A percentile compares a stretch with the other conserved stretches of the same genome.
These are phyloP conservation scores for Artibeus jamaicensis DNA, from an alignment of 2,797 vertebrate genomes.

Conservation along the genomic window DNA sequence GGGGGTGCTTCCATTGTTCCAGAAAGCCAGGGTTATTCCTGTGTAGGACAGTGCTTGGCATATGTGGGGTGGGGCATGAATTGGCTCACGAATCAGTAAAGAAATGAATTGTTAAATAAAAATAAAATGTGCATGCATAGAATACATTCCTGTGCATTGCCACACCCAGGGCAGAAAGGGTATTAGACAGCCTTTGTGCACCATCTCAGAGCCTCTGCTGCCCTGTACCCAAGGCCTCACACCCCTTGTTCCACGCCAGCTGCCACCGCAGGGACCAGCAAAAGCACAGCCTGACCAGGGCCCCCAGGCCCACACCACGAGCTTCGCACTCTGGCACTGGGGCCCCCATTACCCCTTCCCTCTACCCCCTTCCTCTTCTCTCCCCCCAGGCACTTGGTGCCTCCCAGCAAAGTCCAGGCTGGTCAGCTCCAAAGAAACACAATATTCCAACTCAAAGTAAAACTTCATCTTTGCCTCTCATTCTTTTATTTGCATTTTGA, in stretches of 20 bases:
- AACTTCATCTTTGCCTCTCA: neutral
- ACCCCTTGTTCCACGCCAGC: neutral
- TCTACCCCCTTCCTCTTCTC: neutral
- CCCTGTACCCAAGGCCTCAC: neutral
- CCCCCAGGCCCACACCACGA: accelerated
- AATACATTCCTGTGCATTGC: neutral
- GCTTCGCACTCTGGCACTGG: neutral
- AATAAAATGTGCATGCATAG: constrained; percentile 1
- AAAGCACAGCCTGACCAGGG: neutral
- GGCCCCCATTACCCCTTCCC: neutral
- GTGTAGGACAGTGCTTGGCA: neutral
- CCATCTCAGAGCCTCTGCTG: neutral
- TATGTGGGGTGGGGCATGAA: neutral
- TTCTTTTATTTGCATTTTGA: neutral
- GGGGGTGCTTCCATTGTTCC: neutral
- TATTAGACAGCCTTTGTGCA: accelerated
- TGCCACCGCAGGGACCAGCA: neutral
- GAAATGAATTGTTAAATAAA: constrained; percentile 9
- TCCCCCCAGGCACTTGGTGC: neutral
- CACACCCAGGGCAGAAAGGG: accelerated
- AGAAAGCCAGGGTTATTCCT: neutral
- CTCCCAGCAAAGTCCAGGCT: neutral
- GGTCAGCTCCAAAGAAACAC: neutral
- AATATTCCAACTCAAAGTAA: neutral
- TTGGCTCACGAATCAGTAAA: neutral